Conservation (phyloP, 2,113 vertebrate genomes). For the Pituophis catenifer region DNA sequence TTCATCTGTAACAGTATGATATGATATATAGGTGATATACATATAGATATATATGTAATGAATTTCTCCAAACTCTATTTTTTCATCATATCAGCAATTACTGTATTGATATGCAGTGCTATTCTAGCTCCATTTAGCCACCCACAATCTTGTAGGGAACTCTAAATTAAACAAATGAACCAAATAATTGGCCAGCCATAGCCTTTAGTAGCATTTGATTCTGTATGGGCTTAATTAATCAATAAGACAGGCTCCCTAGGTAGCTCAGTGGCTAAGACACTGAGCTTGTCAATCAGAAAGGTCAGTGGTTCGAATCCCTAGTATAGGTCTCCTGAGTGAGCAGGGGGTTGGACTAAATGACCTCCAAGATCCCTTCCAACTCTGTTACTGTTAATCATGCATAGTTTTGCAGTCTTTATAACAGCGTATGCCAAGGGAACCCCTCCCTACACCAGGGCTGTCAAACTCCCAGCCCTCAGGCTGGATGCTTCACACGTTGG, state of each 20-base stretch:
- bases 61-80: background rate
- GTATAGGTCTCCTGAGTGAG: too few relatives aligned
- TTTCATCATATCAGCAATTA: background rate
- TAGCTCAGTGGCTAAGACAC: too few relatives aligned
- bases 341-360: too few relatives aligned
- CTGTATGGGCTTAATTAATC: background rate
- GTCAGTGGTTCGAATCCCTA: too few relatives aligned
- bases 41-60: background rate
- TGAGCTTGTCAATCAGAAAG: too few relatives aligned
- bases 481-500: too few relatives aligned
- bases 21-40: background rate
- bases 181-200: background rate
- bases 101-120: background rate
- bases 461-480: too few relatives aligned
- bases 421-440: background rate
- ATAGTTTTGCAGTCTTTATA: background rate
- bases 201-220: background rate
- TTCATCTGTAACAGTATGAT: too few relatives aligned
- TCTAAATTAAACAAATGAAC: background rate
- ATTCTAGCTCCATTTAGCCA: background rate
- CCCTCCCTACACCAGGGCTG: background rate
- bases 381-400: background rate
- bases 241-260: background rate
- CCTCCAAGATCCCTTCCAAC: too few relatives aligned
- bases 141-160: background rate